Conservation (phyloP, 2,888 invertebrate species). For the Neoaliturus tenellus region DNA sequence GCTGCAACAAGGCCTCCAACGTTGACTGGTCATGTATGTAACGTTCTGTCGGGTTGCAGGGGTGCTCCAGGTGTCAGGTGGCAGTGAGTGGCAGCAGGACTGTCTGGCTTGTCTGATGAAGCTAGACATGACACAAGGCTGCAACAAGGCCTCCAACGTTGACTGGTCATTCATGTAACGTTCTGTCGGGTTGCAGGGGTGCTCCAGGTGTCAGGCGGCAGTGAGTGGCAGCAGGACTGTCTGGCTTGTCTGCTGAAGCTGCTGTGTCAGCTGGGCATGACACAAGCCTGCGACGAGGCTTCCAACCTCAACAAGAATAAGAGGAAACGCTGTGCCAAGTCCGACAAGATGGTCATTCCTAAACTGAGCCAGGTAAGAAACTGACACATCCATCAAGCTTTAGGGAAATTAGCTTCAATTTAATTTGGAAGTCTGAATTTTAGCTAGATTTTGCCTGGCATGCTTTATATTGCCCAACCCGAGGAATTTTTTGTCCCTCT, state of each 20-base stretch:
- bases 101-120: slow-evolving; percentile 92
- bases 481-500: too few species aligned
- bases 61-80: too few species aligned
- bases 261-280: slow-evolving; percentile 90
- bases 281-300: slow-evolving; percentile 70
- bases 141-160: slow-evolving; percentile 64
- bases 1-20: slow-evolving; percentile 69
- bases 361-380: slow-evolving; percentile 80
- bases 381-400: too few species aligned
- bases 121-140: slow-evolving; percentile 81
- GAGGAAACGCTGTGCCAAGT: slow-evolving; percentile 61
- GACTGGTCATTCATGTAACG: neutral
- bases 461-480: too few species aligned
- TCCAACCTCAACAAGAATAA: slow-evolving; percentile 59
- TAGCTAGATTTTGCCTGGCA: too few species aligned
- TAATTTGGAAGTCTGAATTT: too few species aligned
- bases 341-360: slow-evolving; percentile 82
- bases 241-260: slow-evolving; percentile 91
- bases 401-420: too few species aligned
- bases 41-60: too few species aligned
- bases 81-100: too few species aligned
- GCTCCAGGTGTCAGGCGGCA: slow-evolving; percentile 82
- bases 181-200: slow-evolving; percentile 74
- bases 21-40: too few species aligned
- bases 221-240: slow-evolving; percentile 97